Percentiles rank a stretch among this genome's conserved stretches.
Conservation (phyloP, 2,888 invertebrate genomes). For the Nowickia ferox region DNA sequence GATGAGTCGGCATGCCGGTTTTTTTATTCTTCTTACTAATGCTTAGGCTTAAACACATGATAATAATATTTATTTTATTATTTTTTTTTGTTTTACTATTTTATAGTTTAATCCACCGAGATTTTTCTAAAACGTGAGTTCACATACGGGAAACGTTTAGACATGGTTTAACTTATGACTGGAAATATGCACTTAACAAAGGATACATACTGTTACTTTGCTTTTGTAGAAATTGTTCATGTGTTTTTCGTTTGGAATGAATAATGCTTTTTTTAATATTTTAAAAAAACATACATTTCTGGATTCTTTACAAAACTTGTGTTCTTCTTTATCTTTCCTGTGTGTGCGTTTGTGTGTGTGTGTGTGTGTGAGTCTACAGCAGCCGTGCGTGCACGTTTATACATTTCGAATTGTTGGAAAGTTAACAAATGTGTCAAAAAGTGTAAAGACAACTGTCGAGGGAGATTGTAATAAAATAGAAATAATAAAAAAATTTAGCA, state of each 20-base stretch:
- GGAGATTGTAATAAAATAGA: conserved; percentile 33
- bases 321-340: not conserved
- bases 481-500: not conserved
- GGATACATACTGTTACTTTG: conserved; percentile 22
- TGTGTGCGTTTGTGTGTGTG: not conserved
- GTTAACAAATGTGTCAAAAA: conserved; percentile 61
- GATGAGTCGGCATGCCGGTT: conserved; percentile 10
- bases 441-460: conserved; percentile 54
- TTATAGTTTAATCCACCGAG: conserved; percentile 61
- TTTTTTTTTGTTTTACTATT: not conserved
- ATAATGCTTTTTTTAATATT: conserved; percentile 32
- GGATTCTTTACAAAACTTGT: conserved; percentile 22
- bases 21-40: conserved; percentile 12
- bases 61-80: conserved; percentile 2
- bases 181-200: conserved; percentile 20
- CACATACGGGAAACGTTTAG: conserved; percentile 51
- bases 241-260: conserved; percentile 21
- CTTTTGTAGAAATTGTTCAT: not conserved
- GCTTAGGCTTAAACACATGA: conserved; percentile 57
- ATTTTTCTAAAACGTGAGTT: conserved; percentile 66
- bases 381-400: not conserved
- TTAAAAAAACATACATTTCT: conserved; percentile 26
- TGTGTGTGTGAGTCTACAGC: not conserved
- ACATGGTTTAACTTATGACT: not conserved
- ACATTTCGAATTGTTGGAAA: conserved; percentile 35